A percentile compares a stretch with the other conserved stretches of the same genome.
These are phyloP conservation scores for Pygathrix nemaeus DNA, from an alignment of 2,113 vertebrate genomes.

Conservation along the genomic window DNA sequence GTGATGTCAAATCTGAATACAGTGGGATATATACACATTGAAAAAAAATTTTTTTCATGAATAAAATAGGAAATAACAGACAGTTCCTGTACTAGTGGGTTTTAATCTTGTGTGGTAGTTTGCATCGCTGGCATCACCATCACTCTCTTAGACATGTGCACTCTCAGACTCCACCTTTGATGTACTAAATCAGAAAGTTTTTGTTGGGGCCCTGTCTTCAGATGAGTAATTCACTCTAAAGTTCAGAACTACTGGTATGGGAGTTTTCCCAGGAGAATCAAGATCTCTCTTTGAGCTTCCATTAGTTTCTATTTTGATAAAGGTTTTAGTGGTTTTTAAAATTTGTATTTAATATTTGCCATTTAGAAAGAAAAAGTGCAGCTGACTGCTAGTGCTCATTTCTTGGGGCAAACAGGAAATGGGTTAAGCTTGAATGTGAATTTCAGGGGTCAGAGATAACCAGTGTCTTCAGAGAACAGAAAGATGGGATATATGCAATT, in stretches of 20 bases:
- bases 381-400: too few species aligned
- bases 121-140: not conserved
- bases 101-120: not conserved
- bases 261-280: not conserved
- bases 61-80: not conserved
- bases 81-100: not conserved
- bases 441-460: not conserved
- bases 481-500: not conserved
- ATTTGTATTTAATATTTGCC: too few species aligned
- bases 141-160: not conserved
- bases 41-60: too few species aligned
- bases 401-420: too few species aligned
- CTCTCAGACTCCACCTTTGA: not conserved
- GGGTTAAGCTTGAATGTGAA: not conserved
- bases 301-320: not conserved
- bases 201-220: not conserved
- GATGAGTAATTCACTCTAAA: not conserved
- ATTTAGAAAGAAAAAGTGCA: too few species aligned
- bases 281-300: not conserved
- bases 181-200: not conserved
- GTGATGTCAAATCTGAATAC: not conserved
- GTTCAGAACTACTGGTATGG: not conserved
- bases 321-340: not conserved
- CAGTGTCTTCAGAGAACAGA: not conserved
- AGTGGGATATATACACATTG: not conserved